Conservation (phyloP, 2,888 invertebrate species). For the Sesamia inferens region DNA sequence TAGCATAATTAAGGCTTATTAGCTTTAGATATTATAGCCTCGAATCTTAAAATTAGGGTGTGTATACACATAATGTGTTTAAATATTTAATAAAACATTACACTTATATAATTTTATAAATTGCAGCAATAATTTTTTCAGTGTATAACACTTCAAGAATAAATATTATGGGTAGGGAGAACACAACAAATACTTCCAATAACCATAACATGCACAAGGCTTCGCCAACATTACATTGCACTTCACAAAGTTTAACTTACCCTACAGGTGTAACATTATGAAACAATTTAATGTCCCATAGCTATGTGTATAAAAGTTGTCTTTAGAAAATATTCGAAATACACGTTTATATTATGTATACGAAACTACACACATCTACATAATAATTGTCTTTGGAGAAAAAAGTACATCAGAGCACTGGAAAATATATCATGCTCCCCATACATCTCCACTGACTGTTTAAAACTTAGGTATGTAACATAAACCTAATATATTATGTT, state of each 20-base stretch:
- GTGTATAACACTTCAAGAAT: slow-evolving; percentile 84
- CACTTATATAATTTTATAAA: slow-evolving; percentile 73
- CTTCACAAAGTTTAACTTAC: slow-evolving; percentile 78
- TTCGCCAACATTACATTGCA: slow-evolving; percentile 88
- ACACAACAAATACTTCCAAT: slow-evolving; percentile 79
- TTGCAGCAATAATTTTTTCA: slow-evolving; percentile 78
- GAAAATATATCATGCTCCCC: slow-evolving; percentile 71
- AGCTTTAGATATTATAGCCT: slow-evolving; percentile 75
- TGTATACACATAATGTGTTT: slow-evolving; percentile 63
- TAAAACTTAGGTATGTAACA: slow-evolving; percentile 68
- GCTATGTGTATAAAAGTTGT: slow-evolving; percentile 68
- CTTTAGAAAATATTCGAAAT: slow-evolving; percentile 75
- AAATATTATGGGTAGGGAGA: slow-evolving; percentile 80
- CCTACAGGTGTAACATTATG: slow-evolving; percentile 71
- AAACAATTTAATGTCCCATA: slow-evolving; percentile 68
- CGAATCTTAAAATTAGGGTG: slow-evolving; percentile 71
- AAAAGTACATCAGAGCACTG: slow-evolving; percentile 75
- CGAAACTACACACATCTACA: slow-evolving; percentile 65
- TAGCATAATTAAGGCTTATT: slow-evolving; percentile 69
- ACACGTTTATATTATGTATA: slow-evolving; percentile 61
- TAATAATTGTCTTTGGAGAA: slow-evolving; percentile 78
- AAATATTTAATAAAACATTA: slow-evolving; percentile 70
- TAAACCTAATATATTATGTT: slow-evolving; percentile 74
- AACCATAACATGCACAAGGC: slow-evolving; percentile 84
- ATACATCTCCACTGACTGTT: slow-evolving; percentile 74